Evolutionary conservation across 2,888 invertebrate genomes (phyloP).

Genomic region (Leptinotarsa tumamoca): DNA sequence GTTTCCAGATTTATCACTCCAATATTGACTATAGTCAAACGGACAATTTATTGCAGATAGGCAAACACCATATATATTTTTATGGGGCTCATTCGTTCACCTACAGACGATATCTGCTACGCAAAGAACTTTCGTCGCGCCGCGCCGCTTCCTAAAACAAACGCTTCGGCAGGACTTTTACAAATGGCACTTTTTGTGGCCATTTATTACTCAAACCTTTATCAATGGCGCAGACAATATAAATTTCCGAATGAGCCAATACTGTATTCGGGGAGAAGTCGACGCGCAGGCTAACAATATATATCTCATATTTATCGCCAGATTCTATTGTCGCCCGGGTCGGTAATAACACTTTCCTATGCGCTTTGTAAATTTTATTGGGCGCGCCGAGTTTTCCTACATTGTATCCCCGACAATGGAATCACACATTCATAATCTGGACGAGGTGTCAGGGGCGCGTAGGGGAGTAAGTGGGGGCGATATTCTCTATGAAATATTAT

Average conservation of each 20-base stretch:
- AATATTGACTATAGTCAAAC: conserved; percentile 9
- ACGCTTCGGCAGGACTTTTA: conserved; percentile 56
- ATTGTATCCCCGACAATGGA: conserved; percentile 61
- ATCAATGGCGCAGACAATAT: conserved; percentile 65
- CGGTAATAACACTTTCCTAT: conserved; percentile 64
- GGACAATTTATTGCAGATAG: conserved; percentile 36
- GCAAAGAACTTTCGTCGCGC: conserved; percentile 36
- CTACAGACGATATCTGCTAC: conserved; percentile 48
- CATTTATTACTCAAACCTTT: conserved; percentile 64
- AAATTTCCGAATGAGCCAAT: conserved; percentile 64
- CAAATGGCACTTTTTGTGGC: conserved; percentile 63
- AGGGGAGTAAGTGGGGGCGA: background rate
- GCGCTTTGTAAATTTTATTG: conserved; percentile 64
- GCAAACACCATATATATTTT: conserved; percentile 48
- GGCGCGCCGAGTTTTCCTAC: conserved; percentile 59
- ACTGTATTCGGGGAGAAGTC: conserved; percentile 57
- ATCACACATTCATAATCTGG: conserved; percentile 63
- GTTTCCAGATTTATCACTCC: background rate
- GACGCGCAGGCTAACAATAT: conserved; percentile 53
- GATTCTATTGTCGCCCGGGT: conserved; percentile 55
- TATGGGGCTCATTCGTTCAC: conserved; percentile 49
- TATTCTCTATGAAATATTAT: no score
- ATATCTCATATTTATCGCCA: conserved; percentile 64
- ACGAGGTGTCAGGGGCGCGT: conserved; percentile 28
- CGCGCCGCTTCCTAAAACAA: conserved; percentile 47